These are phyloP conservation scores for Melanostoma scalare DNA, from an alignment of 2,888 invertebrate species.

Conservation along the genomic window DNA sequence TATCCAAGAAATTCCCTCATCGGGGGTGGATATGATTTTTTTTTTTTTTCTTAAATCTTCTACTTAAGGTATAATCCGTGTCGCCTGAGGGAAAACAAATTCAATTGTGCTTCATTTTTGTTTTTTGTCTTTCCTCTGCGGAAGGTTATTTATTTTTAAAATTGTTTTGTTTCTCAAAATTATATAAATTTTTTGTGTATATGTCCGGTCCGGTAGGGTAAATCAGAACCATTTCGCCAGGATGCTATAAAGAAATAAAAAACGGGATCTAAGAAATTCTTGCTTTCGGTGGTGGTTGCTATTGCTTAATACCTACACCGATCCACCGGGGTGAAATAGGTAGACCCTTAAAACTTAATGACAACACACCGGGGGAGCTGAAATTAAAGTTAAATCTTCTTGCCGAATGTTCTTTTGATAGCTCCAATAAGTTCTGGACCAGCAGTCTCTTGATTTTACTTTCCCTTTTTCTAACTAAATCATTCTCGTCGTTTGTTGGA, in stretches of 20 bases:
- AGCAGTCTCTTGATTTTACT: too few relatives aligned
- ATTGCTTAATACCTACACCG: neutral
- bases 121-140: neutral
- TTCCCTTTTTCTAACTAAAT: too few relatives aligned
- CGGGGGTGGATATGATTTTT: slow-evolving; percentile 7
- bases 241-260: neutral
- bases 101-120: neutral
- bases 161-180: neutral
- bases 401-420: neutral
- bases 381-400: neutral
- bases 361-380: neutral
- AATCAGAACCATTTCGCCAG: neutral
- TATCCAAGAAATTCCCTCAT: slow-evolving; percentile 38
- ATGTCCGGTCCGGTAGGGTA: neutral
- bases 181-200: too few relatives aligned
- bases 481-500: too few relatives aligned
- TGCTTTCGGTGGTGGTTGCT: neutral
- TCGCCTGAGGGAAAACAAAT: slow-evolving; percentile 14
- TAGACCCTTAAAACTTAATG: neutral
- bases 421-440: too few relatives aligned
- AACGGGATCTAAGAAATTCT: slow-evolving; percentile 10
- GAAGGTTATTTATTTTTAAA: neutral
- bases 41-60: neutral
- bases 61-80: neutral
- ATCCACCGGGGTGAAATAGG: slow-evolving; percentile 2